phyloP scores from a whole-genome alignment of 2,888 invertebrate species.

The Eupithecia pulchellata region DNA sequence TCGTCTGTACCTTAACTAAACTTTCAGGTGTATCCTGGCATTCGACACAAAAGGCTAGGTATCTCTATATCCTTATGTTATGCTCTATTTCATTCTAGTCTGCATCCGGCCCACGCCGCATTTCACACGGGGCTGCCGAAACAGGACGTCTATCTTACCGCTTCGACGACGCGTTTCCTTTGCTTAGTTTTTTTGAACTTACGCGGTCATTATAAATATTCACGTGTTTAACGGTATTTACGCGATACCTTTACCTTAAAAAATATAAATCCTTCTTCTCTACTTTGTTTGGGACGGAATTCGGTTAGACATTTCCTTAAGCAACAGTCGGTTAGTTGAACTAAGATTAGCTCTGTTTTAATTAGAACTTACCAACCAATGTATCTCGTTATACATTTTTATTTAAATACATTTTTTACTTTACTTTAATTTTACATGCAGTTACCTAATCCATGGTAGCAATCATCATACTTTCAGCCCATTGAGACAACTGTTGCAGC shows the following conservation, averaged over 20 bases:
- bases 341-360: neutral
- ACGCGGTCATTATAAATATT: too few species aligned
- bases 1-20: neutral
- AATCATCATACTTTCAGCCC: too few species aligned
- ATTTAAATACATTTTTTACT: too few species aligned
- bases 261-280: too few species aligned
- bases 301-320: conserved; percentile 23
- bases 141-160: conserved; percentile 76
- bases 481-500: too few species aligned
- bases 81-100: conserved; percentile 61
- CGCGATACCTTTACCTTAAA: too few species aligned
- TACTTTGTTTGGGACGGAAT: conserved; percentile 24
- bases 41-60: neutral
- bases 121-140: conserved; percentile 66
- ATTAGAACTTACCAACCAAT: neutral
- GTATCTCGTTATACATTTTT: too few species aligned
- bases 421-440: too few species aligned
- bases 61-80: neutral
- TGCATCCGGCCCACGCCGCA: conserved; percentile 59
- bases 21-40: neutral
- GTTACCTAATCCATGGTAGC: too few species aligned
- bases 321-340: neutral
- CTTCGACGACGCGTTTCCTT: conserved; percentile 60
- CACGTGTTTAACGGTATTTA: too few species aligned
- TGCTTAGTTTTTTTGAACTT: too few species aligned